Conservation (phyloP, 2,888 invertebrate species). For the Xylophagus ater region DNA sequence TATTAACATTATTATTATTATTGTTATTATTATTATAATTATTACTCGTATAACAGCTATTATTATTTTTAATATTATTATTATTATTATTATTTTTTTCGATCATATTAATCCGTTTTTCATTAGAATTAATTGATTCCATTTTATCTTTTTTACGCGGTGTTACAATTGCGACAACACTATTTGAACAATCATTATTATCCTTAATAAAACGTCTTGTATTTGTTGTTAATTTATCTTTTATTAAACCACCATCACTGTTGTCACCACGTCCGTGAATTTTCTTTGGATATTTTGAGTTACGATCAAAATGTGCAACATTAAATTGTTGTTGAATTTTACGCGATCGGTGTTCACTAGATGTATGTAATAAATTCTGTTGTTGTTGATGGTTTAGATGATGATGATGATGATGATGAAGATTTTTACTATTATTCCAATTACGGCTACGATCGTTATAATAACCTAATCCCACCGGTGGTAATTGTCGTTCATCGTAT, state of each 20-base stretch:
- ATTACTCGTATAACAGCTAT: neutral
- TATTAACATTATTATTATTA: constrained; percentile 1
- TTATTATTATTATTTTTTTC: too few species aligned
- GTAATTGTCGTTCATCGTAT: constrained; percentile 34
- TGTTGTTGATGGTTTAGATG: neutral
- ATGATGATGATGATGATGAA: neutral
- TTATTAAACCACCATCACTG: neutral
- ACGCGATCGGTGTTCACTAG: constrained; percentile 13
- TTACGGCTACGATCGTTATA: constrained; percentile 12
- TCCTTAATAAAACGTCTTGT: constrained; percentile 10
- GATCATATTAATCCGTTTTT: neutral
- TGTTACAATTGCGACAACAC: constrained; percentile 20
- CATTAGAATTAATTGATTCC: too few species aligned
- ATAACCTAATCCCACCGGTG: constrained; percentile 27
- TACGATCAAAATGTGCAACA: constrained; percentile 17
- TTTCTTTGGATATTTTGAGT: constrained; percentile 14
- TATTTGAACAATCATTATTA: constrained; percentile 8
- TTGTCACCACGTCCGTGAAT: constrained; percentile 8
- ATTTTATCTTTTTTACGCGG: constrained; percentile 21
- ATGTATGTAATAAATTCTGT: neutral
- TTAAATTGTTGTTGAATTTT: constrained; percentile 13
- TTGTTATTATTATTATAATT: constrained; percentile 9
- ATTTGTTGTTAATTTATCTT: constrained; percentile 13
- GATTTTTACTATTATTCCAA: constrained; percentile 9
- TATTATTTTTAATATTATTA: neutral